phyloP scores from a whole-genome alignment of 2,113 vertebrate species.

The Pangasianodon gigas region DNA sequence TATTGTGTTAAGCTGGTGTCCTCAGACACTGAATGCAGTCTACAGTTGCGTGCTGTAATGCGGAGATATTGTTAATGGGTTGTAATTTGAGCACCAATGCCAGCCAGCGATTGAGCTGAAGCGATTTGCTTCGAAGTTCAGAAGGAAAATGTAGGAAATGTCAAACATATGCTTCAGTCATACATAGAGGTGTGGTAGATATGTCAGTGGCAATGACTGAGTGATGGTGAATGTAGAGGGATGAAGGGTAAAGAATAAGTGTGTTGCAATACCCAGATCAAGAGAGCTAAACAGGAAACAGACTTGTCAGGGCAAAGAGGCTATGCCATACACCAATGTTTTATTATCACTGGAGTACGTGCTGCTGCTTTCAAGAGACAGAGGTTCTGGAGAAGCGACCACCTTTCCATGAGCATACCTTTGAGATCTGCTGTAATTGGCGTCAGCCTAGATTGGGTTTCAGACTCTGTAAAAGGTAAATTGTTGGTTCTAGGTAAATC shows the following conservation, averaged over 20 bases:
- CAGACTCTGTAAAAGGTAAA: not conserved
- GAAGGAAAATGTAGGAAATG: not conserved
- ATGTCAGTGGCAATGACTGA: not conserved
- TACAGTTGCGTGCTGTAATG: constrained; percentile 21
- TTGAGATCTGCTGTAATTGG: not conserved
- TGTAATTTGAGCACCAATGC: not conserved
- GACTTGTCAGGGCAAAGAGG: not conserved
- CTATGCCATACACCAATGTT: not conserved
- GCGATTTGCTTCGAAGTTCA: not conserved
- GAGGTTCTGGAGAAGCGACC: not conserved
- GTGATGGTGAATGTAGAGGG: not conserved
- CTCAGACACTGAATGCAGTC: not conserved
- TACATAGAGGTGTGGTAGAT: not conserved
- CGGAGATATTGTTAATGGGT: not conserved
- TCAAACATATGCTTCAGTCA: not conserved
- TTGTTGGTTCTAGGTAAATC: not conserved
- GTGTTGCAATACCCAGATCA: not conserved
- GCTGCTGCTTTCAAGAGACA: not conserved
- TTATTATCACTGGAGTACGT: not conserved
- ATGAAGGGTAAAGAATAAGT: not conserved
- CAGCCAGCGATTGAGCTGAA: too few relatives aligned
- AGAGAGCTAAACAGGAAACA: not conserved
- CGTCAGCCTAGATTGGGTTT: not conserved
- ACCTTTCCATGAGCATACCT: not conserved
- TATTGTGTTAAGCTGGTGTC: not conserved